Evolutionary conservation across 2,113 vertebrate genomes (phyloP), one percentile per base, ranked within the genome.

Genomic region (Oncorhynchus masou): DNA sequence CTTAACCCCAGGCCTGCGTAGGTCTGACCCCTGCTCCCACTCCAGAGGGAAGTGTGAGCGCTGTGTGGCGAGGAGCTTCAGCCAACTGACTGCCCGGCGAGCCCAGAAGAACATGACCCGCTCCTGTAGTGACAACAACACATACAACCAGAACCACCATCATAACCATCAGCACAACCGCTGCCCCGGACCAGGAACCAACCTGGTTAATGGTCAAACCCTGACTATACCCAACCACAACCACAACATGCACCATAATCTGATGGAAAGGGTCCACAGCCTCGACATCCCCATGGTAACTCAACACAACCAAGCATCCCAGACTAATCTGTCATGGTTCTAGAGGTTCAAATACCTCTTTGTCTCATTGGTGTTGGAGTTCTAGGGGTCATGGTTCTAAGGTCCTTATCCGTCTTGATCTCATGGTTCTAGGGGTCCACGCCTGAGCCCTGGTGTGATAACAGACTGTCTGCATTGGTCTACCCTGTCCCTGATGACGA

Each of bases 61-160:
- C 11, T 95, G 93, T 39, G 71, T 75, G 0, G 95, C 39, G 78
- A 91, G 90, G 85, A 90, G 54, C 2, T 27, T 70, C 0, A 87
- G 80, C 0, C 90, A 92, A 59, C 62, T 89, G 64, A 84, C 71
- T 4, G 89, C 51, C 64, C 90, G 79, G 48, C 84, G 89, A n/a
- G 83, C 87, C 0, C 95, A 92, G 91, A 96, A 94, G 73, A 79
- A 91, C 70, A 96, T 97, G 97, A 93, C 90, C 8, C 39, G 39
- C 22, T 97, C 96, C 81, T 95, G 94, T 90, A 98, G 97, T 0
- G 96, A 98, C 84, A 94, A 94, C 88, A 54, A 54, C 51, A 93
- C 93, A 87, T 95, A 85, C 82, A 90, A 81, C 70, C 91, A 73
- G 62, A 60, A 74, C 22, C 70, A 27, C 54, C 59, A 34, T 64